phyloP scores from a whole-genome alignment of 2,888 invertebrate genomes.

The Ischnura elegans region DNA sequence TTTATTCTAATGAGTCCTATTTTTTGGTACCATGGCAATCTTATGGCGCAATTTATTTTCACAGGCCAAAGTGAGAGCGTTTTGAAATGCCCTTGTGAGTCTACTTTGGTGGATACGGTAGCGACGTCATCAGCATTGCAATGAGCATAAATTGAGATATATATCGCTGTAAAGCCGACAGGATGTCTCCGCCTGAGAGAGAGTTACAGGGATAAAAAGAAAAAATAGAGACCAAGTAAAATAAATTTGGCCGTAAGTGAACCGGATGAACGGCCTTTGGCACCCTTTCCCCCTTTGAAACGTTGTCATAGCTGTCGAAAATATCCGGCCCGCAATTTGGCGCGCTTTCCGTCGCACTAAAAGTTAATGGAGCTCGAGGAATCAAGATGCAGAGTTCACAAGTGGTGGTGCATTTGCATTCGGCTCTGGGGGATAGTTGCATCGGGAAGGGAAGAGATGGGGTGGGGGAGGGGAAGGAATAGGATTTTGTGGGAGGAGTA shows the following conservation, averaged over 20 bases:
- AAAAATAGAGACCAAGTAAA: not conserved
- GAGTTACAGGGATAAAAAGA: too few species aligned
- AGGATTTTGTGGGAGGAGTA: too few species aligned
- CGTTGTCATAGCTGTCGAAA: not conserved
- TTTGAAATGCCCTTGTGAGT: not conserved
- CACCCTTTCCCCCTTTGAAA: not conserved
- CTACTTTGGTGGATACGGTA: not conserved
- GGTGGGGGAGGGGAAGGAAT: not conserved
- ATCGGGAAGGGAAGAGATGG: not conserved
- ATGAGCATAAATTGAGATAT: not conserved
- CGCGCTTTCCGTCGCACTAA: not conserved
- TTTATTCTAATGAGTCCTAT: too few species aligned
- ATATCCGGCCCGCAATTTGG: not conserved
- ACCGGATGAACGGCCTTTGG: constrained; percentile 1
- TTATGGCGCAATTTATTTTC: too few species aligned
- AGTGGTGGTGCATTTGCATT: not conserved
- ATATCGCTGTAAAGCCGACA: not conserved
- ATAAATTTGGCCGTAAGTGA: not conserved
- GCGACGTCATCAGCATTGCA: not conserved
- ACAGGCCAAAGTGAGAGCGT: too few species aligned
- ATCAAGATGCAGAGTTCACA: not conserved
- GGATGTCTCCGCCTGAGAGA: not conserved
- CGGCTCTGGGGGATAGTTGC: too few species aligned
- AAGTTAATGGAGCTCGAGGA: constrained; percentile 27
- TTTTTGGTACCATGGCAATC: too few species aligned